Base-by-base conservation (phyloP, 2,113 vertebrate genomes). In the Halichoeres trimaculatus region DNA sequence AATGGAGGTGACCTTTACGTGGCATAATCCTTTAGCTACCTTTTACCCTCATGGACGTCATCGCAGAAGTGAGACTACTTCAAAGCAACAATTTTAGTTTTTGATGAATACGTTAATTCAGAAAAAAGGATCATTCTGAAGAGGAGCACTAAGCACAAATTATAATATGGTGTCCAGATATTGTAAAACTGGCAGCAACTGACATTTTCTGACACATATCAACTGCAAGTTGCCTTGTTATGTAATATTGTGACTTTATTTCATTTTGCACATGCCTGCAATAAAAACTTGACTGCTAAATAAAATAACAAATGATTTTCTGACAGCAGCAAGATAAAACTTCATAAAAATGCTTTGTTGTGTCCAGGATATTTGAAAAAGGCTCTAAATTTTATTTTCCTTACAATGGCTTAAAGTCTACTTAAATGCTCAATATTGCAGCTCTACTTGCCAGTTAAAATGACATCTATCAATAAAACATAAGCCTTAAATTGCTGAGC, bases 11-110 rank as follows among this genome's bases (percentile, higher is more conserved):
- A 82, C 80, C 70, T 80, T 76, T 47, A 71, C 45, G 0, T n/a
- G n/a, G 16, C 60, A 9, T 83, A 84, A 85, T 86, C 74, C 81
- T 6, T 7, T 24, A 71, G 23, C 52, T 40, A 84, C 73, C 68
- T 81, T 87, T 85, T 23, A 82, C 78, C 76, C 68, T 43, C 24
- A 65, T 63, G 0, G 68, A 63, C 55, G 54, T 61, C 51, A 74
- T 72, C 48, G 7, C n/a, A 13, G 65, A 35, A n/a, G 48, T 11
- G 12, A 40, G 51, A 43, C 34, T 23, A 43, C 7, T 20, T 26
- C 22, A 4, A 34, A 34, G 50, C 34, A 11, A 1, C 23, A 30
- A 35, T 19, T 22, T n/a, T 12, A 16, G 6, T 53, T 23, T 43
- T 6, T 16, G 14, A 14, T 36, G 35, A 65, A 36, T 7, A 1